Conservation (phyloP, 1,140 invertebrate genomes). For the Aphelenchoides avenae region DNA sequence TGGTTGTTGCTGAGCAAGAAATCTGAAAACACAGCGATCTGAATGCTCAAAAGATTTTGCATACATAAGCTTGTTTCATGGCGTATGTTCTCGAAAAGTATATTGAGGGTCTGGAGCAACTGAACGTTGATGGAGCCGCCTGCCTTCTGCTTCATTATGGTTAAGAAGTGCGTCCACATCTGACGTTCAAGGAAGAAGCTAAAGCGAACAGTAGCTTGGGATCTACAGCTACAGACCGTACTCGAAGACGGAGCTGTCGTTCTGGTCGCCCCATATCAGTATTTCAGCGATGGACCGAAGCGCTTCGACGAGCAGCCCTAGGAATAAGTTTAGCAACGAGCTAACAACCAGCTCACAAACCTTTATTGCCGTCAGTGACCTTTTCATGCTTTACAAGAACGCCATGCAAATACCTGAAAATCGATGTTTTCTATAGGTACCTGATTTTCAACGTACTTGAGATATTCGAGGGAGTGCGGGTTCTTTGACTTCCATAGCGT, state of each 20-base stretch:
- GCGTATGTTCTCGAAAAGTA: conserved; percentile 96
- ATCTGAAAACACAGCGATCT: conserved; percentile 71
- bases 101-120: conserved; percentile 93
- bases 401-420: conserved; percentile 78
- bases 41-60: conserved; percentile 60
- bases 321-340: conserved; percentile 56
- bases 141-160: conserved; percentile 94
- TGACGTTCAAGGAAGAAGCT: conserved; percentile 99
- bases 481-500: conserved; percentile 57
- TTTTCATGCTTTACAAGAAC: conserved; percentile 92
- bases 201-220: conserved; percentile 40
- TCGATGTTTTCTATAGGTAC: too few species aligned
- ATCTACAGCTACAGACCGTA: conserved; percentile 65
- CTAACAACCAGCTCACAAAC: conserved; percentile 82
- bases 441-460: conserved; percentile 58
- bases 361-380: conserved; percentile 87
- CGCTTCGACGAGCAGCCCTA: conserved; percentile 18
- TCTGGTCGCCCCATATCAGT: conserved; percentile 99
- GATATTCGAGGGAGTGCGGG: conserved; percentile 55
- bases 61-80: conserved; percentile 91
- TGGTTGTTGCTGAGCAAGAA: conserved; percentile 98
- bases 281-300: conserved; percentile 83
- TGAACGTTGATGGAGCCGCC: conserved; percentile 96
- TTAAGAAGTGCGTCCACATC: conserved; percentile 94
- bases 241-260: conserved; percentile 98